Conservation (phyloP, 2,797 vertebrate species). For the Enteromius treurensis region DNA sequence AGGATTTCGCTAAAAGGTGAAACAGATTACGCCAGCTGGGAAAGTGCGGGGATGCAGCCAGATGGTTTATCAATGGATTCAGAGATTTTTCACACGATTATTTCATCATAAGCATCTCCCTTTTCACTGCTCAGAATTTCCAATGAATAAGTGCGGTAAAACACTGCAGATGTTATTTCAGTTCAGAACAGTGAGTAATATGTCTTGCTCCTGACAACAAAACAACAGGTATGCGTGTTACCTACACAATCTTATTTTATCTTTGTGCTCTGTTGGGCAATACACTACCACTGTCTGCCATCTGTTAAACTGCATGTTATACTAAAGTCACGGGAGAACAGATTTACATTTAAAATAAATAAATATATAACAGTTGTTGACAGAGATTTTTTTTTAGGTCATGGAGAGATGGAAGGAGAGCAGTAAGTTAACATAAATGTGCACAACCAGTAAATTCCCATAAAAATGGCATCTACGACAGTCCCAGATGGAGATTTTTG, state of each 20-base stretch:
- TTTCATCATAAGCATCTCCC: constrained; percentile 39
- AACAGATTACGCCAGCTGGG: constrained; percentile 42
- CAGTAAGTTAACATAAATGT: constrained; percentile 41
- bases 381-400: constrained; percentile 37
- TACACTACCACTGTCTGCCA: background rate
- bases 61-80: constrained; percentile 29
- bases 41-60: background rate
- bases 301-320: constrained; percentile 3
- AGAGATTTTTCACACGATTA: constrained; percentile 49
- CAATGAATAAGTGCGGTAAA: background rate
- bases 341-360: background rate
- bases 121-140: background rate
- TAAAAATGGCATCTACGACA: constrained; percentile 52
- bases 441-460: constrained; percentile 52
- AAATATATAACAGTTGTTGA: background rate
- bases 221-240: constrained; percentile 8
- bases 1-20: constrained; percentile 45
- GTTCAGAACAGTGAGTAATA: background rate
- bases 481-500: constrained; percentile 49
- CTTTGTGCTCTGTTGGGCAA: constrained; percentile 20
- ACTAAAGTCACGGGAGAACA: background rate
- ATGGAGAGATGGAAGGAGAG: constrained; percentile 45
- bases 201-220: constrained; percentile 1
- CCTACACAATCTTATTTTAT: background rate
- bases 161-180: constrained; percentile 3